Conservation (phyloP, 1,140 invertebrate species). For the Coenobita brevimanus region DNA sequence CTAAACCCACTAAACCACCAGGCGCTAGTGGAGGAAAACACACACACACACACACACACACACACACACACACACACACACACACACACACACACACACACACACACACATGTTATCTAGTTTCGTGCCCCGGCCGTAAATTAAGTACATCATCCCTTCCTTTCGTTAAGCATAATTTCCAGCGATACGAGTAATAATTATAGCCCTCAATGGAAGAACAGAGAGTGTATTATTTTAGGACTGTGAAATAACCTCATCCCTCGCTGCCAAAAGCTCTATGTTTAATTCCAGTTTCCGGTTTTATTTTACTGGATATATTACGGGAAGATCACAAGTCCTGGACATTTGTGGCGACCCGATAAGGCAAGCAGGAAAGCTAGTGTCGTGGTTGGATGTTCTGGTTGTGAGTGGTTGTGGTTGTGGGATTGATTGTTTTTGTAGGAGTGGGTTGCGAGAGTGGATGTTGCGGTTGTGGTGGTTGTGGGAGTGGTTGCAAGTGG, state of each 20-base stretch:
- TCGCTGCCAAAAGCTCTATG: constrained; percentile 57
- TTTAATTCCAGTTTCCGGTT: constrained; percentile 43
- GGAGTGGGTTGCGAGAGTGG: too few species aligned
- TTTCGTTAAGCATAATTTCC: constrained; percentile 57
- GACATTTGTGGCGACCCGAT: not conserved
- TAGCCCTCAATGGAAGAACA: constrained; percentile 25
- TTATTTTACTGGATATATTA: constrained; percentile 50
- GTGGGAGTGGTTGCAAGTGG: too few species aligned
- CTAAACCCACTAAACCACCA: not conserved
- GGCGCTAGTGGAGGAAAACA: not conserved
- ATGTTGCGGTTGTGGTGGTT: too few species aligned
- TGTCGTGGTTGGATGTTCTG: too few species aligned
- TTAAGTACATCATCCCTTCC: constrained; percentile 44
- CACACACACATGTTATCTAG: too few species aligned
- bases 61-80: constrained; percentile 33
- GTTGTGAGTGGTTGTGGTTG: too few species aligned
- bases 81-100: constrained; percentile 27
- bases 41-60: constrained; percentile 11
- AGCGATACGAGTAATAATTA: constrained; percentile 44
- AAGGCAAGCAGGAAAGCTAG: too few species aligned
- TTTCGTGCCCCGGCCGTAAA: not conserved
- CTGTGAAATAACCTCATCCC: constrained; percentile 52
- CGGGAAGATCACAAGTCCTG: constrained; percentile 34
- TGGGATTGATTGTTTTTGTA: too few species aligned
- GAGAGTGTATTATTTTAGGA: constrained; percentile 51